Evolutionary conservation across 53 echinoderm and acorn worm genomes (phyloP), one percentile per base, ranked within the genome.

Genomic region (Paelopatides confundens): DNA sequence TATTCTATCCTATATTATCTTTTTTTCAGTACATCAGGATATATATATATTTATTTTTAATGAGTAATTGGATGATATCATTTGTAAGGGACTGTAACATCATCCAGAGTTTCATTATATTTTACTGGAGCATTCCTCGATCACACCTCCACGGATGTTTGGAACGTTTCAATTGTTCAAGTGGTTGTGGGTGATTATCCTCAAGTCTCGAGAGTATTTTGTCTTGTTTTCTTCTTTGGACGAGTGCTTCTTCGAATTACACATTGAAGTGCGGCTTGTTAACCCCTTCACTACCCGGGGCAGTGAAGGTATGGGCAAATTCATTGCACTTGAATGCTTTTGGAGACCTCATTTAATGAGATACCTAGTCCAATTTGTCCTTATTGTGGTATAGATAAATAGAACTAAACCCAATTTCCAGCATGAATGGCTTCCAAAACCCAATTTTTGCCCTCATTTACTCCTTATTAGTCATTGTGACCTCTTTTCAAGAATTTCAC

Each of bases 401-500:
- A 52, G 78, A 78, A 78, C 78, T 78, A 78, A 78, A 78, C 78
- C 78, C 53, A 78, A 78, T 78, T 78, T 78, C 78, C 53, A 52
- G 78, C 78, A 49, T 78, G 78, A 78, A 78, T 78, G 78, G 78
- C 78, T 78, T 78, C 78, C 53, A 78, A 71, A 78, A 78, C 78
- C 78, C 78, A 78, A 78, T 78, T 78, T 78, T 78, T 78, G 78
- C 78, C 78, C 78, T 78, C 78, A 52, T 78, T 78, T 78, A 78
- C 78, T 78, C 51, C 78, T 78, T 78, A 78, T 78, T 78, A 78
- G 78, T 78, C 78, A 31, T 78, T 78, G 78, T 78, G 78, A 78
- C 78, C 78, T 78, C 78, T 78, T 78, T 78, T 78, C 32, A 51
- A 52, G 78, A 52, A 78, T 46, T 71, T 39, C 71, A 71, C 71